phyloP scores from a whole-genome alignment of 2,888 invertebrate species.

The Hirtodrosophila trivittata region DNA sequence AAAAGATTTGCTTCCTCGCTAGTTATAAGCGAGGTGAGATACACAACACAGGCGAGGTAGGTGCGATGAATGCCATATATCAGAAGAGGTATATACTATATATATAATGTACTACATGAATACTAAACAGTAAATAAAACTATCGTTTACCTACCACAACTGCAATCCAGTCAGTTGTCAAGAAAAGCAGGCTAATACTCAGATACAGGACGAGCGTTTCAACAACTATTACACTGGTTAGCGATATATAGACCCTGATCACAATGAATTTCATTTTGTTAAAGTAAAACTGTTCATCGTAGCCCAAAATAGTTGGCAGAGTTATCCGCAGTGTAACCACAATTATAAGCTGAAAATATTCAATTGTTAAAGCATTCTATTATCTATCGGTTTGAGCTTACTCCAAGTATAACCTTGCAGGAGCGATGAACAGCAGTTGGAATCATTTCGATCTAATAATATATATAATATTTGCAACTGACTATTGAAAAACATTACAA shows the following conservation, averaged over 20 bases:
- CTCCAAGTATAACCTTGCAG: constrained; percentile 1
- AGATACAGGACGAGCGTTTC: constrained; percentile 20
- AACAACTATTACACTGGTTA: constrained; percentile 21
- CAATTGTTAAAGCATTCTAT: neutral
- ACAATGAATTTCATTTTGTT: constrained; percentile 15
- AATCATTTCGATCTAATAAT: constrained; percentile 24
- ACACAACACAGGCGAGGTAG: neutral
- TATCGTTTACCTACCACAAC: constrained; percentile 26
- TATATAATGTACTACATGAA: no score
- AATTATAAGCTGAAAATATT: constrained; percentile 17
- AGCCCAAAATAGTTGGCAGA: constrained; percentile 5
- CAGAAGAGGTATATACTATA: constrained; percentile 44
- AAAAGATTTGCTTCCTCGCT: neutral
- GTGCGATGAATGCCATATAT: constrained; percentile 11
- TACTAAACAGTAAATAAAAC: no score
- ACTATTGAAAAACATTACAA: constrained; percentile 1
- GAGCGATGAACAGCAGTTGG: constrained; percentile 3
- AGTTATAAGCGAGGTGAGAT: constrained; percentile 3
- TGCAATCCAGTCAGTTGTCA: constrained; percentile 36
- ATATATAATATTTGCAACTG: neutral
- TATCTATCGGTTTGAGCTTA: constrained; percentile 13
- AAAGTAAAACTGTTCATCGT: constrained; percentile 16
- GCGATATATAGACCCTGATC: constrained; percentile 19
- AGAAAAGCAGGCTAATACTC: constrained; percentile 16
- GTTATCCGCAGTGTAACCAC: constrained; percentile 38